Conservation (phyloP, 2,113 vertebrate species). For the Siniperca chuatsi region DNA sequence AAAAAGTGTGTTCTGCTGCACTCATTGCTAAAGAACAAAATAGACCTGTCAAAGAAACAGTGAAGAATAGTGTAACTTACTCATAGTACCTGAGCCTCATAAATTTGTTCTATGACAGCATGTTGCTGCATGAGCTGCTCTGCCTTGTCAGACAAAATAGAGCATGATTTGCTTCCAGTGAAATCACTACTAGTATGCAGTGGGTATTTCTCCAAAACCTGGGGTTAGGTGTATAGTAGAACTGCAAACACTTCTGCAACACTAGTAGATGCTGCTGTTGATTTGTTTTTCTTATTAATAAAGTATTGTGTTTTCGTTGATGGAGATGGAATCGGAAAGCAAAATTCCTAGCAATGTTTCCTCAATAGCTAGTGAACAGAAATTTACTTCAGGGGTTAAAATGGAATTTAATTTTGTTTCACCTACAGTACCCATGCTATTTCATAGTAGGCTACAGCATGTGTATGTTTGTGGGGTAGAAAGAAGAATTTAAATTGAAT, state of each 20-base stretch:
- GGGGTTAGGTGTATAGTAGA: neutral
- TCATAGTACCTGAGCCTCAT: constrained; percentile 3
- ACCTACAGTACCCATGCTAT: neutral
- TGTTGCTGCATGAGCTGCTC: constrained; percentile 14
- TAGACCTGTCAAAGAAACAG: neutral
- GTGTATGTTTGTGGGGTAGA: neutral
- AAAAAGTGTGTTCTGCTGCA: neutral
- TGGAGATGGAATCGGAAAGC: neutral
- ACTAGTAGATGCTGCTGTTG: neutral
- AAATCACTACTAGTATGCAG: neutral
- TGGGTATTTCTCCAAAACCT: neutral
- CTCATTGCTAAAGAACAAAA: neutral
- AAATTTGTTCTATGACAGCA: constrained; percentile 35
- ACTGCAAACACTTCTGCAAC: neutral
- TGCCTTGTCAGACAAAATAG: constrained; percentile 18
- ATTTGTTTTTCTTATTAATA: constrained; percentile 9
- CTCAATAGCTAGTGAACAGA: neutral
- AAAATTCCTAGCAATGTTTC: neutral
- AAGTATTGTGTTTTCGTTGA: neutral
- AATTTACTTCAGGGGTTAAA: neutral
- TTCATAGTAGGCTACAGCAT: neutral
- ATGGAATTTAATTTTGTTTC: constrained; percentile 1
- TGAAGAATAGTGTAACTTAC: neutral
- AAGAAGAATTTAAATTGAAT: neutral
- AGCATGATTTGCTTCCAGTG: neutral